Evolutionary conservation across 2,113 vertebrate genomes (phyloP).

Genomic region (Ceyx margarethae): DNA sequence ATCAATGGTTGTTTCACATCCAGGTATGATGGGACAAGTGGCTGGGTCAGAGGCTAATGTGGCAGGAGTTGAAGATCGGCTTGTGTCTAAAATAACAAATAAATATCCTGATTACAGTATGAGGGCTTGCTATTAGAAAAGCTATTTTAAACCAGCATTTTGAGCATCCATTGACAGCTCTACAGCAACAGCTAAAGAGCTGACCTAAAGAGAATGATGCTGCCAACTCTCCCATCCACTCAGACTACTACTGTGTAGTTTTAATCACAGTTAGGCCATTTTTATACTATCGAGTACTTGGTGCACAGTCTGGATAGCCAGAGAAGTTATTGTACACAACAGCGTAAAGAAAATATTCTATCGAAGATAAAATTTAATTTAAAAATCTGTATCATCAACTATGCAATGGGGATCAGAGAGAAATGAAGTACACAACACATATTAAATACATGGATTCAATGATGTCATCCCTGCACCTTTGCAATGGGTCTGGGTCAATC

Average conservation of each 20-base stretch:
- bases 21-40: constrained; percentile 95
- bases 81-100: constrained; percentile 73
- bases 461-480: neutral
- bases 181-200: neutral
- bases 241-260: neutral
- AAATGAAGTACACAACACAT: neutral
- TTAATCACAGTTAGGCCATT: neutral
- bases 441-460: neutral
- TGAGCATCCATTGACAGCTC: neutral
- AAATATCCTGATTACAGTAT: neutral
- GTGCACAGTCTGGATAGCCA: neutral
- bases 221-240: neutral
- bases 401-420: neutral
- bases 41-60: constrained; percentile 85
- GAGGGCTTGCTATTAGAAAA: neutral
- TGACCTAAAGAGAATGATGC: neutral
- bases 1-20: constrained; percentile 96
- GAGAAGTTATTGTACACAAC: neutral
- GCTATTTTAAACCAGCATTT: neutral
- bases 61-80: constrained; percentile 89
- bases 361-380: neutral
- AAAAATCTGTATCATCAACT: neutral
- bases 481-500: neutral
- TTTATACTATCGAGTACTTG: neutral
- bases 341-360: neutral